These are phyloP conservation scores for Eira barbara DNA, from an alignment of 2,113 vertebrate genomes.

Conservation along the genomic window DNA sequence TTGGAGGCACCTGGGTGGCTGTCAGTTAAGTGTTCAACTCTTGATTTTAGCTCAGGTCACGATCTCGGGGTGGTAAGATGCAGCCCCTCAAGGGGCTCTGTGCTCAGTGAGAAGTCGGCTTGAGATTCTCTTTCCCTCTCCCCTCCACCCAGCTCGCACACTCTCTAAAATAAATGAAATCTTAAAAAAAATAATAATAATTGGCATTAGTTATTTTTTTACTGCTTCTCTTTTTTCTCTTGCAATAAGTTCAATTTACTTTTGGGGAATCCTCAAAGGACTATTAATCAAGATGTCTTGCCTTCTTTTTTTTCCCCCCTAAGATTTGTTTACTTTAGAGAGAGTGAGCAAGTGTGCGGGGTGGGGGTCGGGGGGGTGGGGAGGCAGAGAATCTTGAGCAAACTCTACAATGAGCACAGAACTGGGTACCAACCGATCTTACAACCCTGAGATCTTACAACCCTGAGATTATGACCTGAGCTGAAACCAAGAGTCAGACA, in stretches of 20 bases:
- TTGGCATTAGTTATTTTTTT: background rate
- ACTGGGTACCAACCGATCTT: background rate
- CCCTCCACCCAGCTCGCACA: background rate
- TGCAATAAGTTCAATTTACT: background rate
- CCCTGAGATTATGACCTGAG: background rate
- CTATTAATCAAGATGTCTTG: background rate
- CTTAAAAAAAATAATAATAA: too few relatives aligned
- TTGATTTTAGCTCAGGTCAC: background rate
- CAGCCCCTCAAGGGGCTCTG: background rate
- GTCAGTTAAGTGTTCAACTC: background rate
- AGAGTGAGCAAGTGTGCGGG: background rate
- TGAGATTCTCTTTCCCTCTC: background rate
- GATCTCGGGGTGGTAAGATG: background rate
- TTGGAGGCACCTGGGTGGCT: background rate
- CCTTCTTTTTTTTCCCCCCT: background rate
- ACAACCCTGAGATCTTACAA: background rate
- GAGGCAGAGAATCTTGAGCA: background rate
- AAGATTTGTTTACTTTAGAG: background rate
- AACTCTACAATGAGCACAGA: background rate
- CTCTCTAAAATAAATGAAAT: background rate
- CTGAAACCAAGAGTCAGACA: background rate
- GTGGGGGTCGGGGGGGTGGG: too few relatives aligned
- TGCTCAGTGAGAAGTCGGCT: background rate
- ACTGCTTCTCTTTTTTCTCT: background rate
- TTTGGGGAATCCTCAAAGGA: background rate